A percentile compares a stretch with the other conserved stretches of the same genome.
These are phyloP conservation scores for Panagrolaimus sp. DNA, from an alignment of 1,140 invertebrate species.

Conservation along the genomic window DNA sequence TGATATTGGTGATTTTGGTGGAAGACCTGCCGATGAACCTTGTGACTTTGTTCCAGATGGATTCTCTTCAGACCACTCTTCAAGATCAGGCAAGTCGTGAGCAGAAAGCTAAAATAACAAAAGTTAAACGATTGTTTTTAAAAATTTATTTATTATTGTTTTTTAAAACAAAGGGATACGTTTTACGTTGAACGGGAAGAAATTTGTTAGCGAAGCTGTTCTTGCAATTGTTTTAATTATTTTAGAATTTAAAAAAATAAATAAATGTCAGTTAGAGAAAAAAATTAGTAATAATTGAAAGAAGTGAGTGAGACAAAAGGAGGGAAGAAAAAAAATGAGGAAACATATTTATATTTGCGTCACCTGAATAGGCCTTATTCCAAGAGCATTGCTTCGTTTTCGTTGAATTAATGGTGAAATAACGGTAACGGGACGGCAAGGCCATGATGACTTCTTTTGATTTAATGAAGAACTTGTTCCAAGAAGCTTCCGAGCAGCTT, in stretches of 20 bases:
- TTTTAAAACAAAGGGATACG: neutral
- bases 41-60: neutral
- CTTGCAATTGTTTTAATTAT: neutral
- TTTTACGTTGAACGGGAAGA: neutral
- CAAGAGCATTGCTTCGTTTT: neutral
- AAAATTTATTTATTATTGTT: neutral
- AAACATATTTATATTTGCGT: neutral
- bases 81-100: slow-evolving; percentile 28
- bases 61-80: slow-evolving; percentile 17
- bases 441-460: slow-evolving; percentile 18
- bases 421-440: neutral
- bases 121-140: neutral
- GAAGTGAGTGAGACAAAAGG: neutral
- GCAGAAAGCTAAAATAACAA: slow-evolving; percentile 23
- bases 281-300: neutral
- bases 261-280: neutral
- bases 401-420: slow-evolving; percentile 9
- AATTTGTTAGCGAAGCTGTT: neutral
- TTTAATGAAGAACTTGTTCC: neutral
- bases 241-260: slow-evolving; percentile 7
- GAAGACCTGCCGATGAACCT: neutral
- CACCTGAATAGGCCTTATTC: slow-evolving; percentile 10
- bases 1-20: slow-evolving; percentile 1
- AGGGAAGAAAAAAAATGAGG: neutral
- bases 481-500: slow-evolving; percentile 10